Evolutionary conservation across 2,888 invertebrate species (phyloP), one percentile per base, ranked within the genome.

Genomic region (Ectemnius continuus): DNA sequence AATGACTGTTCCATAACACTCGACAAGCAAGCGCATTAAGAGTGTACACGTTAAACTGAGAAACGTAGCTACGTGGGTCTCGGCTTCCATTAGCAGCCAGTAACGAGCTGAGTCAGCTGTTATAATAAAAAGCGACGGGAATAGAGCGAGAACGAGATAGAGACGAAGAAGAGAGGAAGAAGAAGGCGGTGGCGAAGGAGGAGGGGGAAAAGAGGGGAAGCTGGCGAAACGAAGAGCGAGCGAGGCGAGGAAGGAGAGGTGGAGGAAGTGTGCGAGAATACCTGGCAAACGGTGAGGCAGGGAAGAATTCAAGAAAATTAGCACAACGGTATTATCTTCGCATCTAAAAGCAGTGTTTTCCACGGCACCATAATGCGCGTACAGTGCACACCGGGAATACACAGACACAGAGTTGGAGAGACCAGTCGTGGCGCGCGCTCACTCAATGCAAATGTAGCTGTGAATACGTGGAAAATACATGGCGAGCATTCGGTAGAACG

Each of bases 401-500:
- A 14, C 47, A 47, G 4, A 52, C 36, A 2, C 52, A 16, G 5
- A 16, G 52, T 52, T n/a, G 2, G 47, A 47, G 47, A 14, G n/a
- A 47, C 47, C n/a, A n/a, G 47, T 47, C 11, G 47, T 4, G 47
- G 47, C 47, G 47, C 16, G n/a, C 52, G 16, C 36, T 6, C 8
- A 52, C 52, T 52, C 52, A 5, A 14, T 52, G 16, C 52, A 6
- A 5, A 52, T 47, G 52, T 52, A 52, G 4, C 8, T 8, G n/a
- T 52, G 13, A 11, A 16, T 13, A 61, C 67, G 70, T 76, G 65
- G 72, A 66, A 74, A 76, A 6, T 36, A 36, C 36, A 36, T 11
- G 5, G 36, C 73, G 78, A 78, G 73, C 66, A 70, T 68, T 68
- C 59, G 63, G 59, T 36, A 36, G 57, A 72, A 56, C 71, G 59